Evolutionary conservation across 2,888 invertebrate species (phyloP).

Genomic region (Artemia sinica): DNA sequence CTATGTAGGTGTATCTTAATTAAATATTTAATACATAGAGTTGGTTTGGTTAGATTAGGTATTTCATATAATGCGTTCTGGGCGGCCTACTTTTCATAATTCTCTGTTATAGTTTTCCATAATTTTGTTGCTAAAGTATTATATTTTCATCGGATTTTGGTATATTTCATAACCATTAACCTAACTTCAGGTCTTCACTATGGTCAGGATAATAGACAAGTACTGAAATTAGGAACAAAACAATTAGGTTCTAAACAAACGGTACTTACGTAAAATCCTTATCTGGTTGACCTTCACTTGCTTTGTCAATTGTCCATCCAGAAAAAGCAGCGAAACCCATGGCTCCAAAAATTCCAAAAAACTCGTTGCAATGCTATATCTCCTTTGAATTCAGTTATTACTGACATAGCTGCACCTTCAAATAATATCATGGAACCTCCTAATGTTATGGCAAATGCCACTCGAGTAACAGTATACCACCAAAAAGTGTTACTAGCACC

Average conservation of each 20-base stretch:
- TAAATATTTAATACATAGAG: too few relatives aligned
- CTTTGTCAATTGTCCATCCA: slow-evolving; percentile 52
- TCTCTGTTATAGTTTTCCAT: too few relatives aligned
- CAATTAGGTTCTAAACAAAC: not conserved
- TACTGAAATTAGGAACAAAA: too few relatives aligned
- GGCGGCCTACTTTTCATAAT: too few relatives aligned
- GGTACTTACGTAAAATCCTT: slow-evolving; percentile 48
- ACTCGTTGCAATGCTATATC: slow-evolving; percentile 59
- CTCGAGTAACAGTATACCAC: slow-evolving; percentile 37
- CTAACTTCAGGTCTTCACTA: too few relatives aligned
- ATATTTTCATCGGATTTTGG: too few relatives aligned
- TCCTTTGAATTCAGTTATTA: slow-evolving; percentile 46
- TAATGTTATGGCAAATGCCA: slow-evolving; percentile 32
- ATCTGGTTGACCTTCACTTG: slow-evolving; percentile 46
- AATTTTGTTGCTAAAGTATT: too few relatives aligned
- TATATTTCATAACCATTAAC: too few relatives aligned
- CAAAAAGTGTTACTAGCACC: slow-evolving; percentile 51
- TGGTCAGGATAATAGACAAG: too few relatives aligned
- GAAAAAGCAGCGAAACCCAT: slow-evolving; percentile 62
- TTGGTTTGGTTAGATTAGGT: too few relatives aligned
- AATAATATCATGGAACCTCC: slow-evolving; percentile 57
- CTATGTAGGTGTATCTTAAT: too few relatives aligned
- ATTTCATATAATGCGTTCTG: too few relatives aligned
- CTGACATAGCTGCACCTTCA: slow-evolving; percentile 56
- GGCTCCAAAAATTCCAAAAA: slow-evolving; percentile 55